These are phyloP conservation scores for Orthochromis malagaraziensis DNA, from an alignment of 2,113 vertebrate species.

Conservation along the genomic window DNA sequence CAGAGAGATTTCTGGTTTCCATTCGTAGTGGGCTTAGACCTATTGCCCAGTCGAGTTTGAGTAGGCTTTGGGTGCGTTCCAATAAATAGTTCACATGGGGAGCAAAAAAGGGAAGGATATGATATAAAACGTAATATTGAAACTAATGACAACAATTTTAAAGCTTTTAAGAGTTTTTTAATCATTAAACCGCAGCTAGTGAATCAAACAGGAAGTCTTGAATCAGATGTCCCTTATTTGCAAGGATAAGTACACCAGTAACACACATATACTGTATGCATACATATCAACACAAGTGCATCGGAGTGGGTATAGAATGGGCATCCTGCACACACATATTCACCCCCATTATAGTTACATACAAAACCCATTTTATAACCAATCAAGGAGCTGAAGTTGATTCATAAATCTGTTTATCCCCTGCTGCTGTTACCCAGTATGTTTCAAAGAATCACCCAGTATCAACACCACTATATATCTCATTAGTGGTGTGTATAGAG, in stretches of 20 bases:
- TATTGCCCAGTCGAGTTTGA: not conserved
- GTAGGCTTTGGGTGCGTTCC: rapidly evolving
- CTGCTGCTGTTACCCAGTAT: not conserved
- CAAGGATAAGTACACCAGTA: not conserved
- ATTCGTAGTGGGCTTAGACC: not conserved
- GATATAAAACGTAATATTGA: not conserved
- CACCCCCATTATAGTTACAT: constrained; percentile 44
- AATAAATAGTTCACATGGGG: not conserved
- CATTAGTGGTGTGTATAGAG: not conserved
- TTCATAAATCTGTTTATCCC: constrained; percentile 19
- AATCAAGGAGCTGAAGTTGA: not conserved
- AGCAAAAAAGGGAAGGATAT: not conserved
- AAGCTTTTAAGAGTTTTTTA: not conserved
- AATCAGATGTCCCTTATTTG: not conserved
- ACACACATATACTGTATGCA: not conserved
- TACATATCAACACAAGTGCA: not conserved
- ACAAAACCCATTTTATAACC: not conserved
- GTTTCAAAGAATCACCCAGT: not conserved
- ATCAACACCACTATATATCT: not conserved
- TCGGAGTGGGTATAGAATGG: not conserved
- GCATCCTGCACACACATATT: not conserved
- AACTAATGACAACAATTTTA: not conserved
- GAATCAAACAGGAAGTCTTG: not conserved
- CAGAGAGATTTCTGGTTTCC: not conserved
- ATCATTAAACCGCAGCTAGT: not conserved